A percentile compares a stretch with the other conserved stretches of the same genome.
These are phyloP conservation scores for Calameuta pallipes DNA, from an alignment of 2,888 invertebrate species.

Conservation along the genomic window DNA sequence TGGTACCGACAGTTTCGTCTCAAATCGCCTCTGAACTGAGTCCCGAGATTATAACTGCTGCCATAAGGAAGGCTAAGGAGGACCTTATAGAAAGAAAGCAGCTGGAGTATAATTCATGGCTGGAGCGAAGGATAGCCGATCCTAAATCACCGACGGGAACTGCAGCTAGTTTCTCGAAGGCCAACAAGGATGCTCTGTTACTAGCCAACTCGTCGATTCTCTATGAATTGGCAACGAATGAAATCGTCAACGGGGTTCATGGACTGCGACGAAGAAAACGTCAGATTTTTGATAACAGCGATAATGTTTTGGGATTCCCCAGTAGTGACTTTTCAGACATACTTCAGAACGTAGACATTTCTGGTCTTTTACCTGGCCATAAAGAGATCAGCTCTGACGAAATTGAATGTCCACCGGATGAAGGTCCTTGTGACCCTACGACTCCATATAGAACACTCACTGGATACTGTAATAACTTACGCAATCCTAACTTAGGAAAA, in stretches of 20 bases:
- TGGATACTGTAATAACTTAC: conserved; percentile 89
- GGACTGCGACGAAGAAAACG: conserved; percentile 73
- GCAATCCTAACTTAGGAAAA: conserved; percentile 85
- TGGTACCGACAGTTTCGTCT: conserved; percentile 24
- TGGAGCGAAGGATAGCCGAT: conserved; percentile 72
- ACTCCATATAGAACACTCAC: conserved; percentile 80
- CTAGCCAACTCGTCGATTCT: conserved; percentile 88
- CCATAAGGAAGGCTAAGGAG: conserved; percentile 82
- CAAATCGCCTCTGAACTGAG: conserved; percentile 73
- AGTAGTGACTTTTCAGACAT: conserved; percentile 80
- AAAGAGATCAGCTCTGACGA: conserved; percentile 73
- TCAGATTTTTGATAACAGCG: conserved; percentile 75
- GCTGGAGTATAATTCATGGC: conserved; percentile 86
- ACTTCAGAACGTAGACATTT: conserved; percentile 82
- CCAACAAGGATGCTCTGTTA: conserved; percentile 84
- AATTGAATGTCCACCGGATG: conserved; percentile 78
- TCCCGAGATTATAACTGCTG: conserved; percentile 78
- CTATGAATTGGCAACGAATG: conserved; percentile 88
- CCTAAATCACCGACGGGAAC: conserved; percentile 88
- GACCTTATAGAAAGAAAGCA: conserved; percentile 80
- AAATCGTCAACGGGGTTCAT: conserved; percentile 77
- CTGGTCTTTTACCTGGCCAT: conserved; percentile 75
- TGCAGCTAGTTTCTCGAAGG: conserved; percentile 91
- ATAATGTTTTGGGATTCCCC: conserved; percentile 69
- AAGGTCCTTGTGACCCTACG: conserved; percentile 77